phyloP scores from a whole-genome alignment of 2,113 vertebrate species.

The Brevimyrus niger region DNA sequence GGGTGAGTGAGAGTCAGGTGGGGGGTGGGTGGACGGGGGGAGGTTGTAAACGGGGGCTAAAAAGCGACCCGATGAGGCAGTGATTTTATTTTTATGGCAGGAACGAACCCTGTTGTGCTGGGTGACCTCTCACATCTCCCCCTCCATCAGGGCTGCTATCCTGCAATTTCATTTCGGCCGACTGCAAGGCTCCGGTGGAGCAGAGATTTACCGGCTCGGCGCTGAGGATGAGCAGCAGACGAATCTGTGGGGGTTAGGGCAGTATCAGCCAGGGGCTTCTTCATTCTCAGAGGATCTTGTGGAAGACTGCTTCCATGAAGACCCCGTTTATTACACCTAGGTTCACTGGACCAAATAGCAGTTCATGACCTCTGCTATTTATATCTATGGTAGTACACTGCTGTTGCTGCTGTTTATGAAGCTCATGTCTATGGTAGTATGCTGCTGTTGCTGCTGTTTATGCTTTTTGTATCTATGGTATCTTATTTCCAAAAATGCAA shows the following conservation, averaged over 20 bases:
- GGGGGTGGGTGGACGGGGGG: neutral
- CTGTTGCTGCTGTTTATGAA: neutral
- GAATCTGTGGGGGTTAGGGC: neutral
- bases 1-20: neutral
- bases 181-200: neutral
- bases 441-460: neutral
- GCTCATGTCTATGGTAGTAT: neutral
- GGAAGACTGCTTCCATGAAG: neutral
- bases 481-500: neutral
- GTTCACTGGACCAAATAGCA: neutral
- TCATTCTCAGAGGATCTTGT: neutral
- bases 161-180: neutral
- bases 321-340: neutral
- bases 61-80: neutral
- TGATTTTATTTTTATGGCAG: neutral
- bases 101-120: neutral
- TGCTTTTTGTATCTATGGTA: neutral
- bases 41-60: neutral
- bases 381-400: neutral
- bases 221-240: neutral
- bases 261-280: neutral
- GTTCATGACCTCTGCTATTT: neutral
- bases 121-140: neutral
- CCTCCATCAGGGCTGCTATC: neutral
- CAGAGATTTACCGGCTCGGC: neutral